Base-by-base conservation (phyloP, 2,888 invertebrate genomes). In the Trilocha varians region DNA sequence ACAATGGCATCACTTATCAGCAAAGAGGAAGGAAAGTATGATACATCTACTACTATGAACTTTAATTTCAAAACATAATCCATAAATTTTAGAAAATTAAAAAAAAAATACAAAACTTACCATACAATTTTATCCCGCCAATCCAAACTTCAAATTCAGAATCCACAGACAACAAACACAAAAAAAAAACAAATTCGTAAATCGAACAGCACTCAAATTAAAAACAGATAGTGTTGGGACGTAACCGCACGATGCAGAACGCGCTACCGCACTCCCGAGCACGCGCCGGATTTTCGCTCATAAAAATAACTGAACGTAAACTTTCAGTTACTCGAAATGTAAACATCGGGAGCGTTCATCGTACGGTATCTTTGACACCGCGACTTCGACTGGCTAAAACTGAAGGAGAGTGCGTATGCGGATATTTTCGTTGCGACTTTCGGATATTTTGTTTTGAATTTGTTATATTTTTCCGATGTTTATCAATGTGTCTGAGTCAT, bases 351-450 rank as follows among this genome's bases (percentile, higher is more conserved):
- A 61, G 55, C 53, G 58, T 50, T 52, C 53, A 60, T 62, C 62
- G 75, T 73, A 70, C 73, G 64, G 50, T 62, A 62, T 63, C 66
- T 67, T 62, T 69, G 76, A 73, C 77, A 74, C 71, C 83, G 74
- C 71, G 78, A 69, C 75, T 75, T 71, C 64, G 62, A 84, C 84
- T 85, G 83, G 78, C 80, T 83, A 83, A 78, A 74, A 64, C 78
- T 82, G 80, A 72, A 62, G 51, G 35, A 35, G 38, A 15, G 35
- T 38, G 9, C 13, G 11, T 11, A 11, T 32, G 32, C 32, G 32
- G 38, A 38, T 38, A 25, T 25, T 25, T 25, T 18, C 38, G 32
- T 16, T 25, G 32, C 5, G 14, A n/a, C 13, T 3, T 25, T 38
- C 38, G 32, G 38, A 38, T 32, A 38, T 32, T 32, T 15, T 32